These are phyloP conservation scores for Acanthurus lineatus DNA, from an alignment of 2,797 vertebrate species.

Conservation along the genomic window DNA sequence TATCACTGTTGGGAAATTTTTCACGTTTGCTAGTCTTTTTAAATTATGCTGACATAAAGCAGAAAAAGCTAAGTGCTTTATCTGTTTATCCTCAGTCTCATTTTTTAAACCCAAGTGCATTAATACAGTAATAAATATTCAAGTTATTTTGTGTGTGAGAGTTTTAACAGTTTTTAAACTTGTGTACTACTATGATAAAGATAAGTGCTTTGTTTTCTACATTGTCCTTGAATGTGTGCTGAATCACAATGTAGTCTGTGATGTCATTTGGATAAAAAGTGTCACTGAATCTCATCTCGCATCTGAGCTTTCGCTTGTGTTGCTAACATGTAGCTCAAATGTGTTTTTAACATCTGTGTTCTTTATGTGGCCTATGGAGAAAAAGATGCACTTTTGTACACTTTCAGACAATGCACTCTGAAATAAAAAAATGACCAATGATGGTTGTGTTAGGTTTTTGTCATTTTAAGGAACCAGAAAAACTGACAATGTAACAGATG, in stretches of 20 bases:
- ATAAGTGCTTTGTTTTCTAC: conserved; percentile 67
- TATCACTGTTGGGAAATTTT: conserved; percentile 68
- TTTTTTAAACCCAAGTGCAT: conserved; percentile 54
- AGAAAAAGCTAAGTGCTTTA: conserved; percentile 39
- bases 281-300: conserved; percentile 47
- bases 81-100: conserved; percentile 58
- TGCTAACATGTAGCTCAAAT: conserved; percentile 49
- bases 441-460: background rate
- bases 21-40: conserved; percentile 70
- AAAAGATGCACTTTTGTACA: conserved; percentile 77
- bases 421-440: conserved; percentile 68
- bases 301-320: conserved; percentile 60
- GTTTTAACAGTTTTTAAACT: conserved; percentile 36
- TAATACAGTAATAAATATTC: conserved; percentile 59
- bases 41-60: conserved; percentile 73
- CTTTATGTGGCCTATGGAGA: conserved; percentile 58
- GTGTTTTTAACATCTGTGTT: conserved; percentile 66
- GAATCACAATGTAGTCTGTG: conserved; percentile 55
- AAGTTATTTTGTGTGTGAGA: conserved; percentile 51
- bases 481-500: background rate
- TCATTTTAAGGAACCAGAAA: conserved; percentile 13
- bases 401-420: conserved; percentile 65
- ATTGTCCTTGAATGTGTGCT: conserved; percentile 63
- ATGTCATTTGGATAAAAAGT: conserved; percentile 52
- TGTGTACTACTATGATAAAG: conserved; percentile 35